Conservation (phyloP, 2,113 vertebrate species). For the Toxostoma redivivum region DNA sequence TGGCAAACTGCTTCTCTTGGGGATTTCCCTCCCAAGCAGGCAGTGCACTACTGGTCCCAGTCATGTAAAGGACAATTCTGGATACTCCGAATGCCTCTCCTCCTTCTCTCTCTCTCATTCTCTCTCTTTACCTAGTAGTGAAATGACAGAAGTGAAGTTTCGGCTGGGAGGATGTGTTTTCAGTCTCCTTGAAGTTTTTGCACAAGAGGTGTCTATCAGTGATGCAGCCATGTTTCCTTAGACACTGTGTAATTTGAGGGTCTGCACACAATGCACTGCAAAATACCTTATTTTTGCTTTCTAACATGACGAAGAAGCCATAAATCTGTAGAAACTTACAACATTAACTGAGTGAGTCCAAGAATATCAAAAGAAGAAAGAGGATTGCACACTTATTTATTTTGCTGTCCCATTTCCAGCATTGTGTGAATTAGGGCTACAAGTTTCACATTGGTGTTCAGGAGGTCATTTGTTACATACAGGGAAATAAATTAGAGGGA, state of each 20-base stretch:
- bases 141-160: neutral
- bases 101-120: too few relatives aligned
- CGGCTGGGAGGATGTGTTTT: neutral
- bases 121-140: neutral
- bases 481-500: neutral
- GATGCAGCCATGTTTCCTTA: neutral
- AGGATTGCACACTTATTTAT: neutral
- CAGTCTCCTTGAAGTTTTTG: neutral
- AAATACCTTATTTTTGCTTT: neutral
- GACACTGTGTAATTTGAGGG: neutral
- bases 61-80: neutral
- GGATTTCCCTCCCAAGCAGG: neutral
- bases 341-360: neutral
- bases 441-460: neutral
- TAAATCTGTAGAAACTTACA: neutral
- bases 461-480: neutral
- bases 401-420: neutral
- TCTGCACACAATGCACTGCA: neutral
- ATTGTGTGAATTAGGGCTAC: neutral
- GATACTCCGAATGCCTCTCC: neutral
- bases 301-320: neutral
- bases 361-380: neutral
- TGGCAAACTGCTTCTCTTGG: neutral
- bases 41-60: neutral
- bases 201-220: neutral